Evolutionary conservation across 2,888 invertebrate genomes (phyloP).

Genomic region (Amblyjoppa fuscipennis): DNA sequence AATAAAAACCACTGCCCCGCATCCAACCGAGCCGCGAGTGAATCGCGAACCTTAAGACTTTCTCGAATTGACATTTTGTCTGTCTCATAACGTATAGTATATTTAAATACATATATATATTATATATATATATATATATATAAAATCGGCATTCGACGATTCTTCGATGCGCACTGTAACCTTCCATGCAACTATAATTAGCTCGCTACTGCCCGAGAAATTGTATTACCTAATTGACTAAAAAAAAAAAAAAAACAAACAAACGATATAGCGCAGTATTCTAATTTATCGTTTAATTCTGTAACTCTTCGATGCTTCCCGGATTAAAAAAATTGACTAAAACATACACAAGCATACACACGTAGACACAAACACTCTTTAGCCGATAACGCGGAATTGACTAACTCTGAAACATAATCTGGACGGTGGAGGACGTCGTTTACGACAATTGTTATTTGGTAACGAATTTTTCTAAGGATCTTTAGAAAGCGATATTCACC

Average conservation of each 20-base stretch:
- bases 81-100: conserved; percentile 32
- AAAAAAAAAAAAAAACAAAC: conserved; percentile 18
- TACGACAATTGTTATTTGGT: conserved; percentile 59
- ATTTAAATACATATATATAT: conserved; percentile 24
- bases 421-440: conserved; percentile 53
- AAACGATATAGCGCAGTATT: conserved; percentile 58
- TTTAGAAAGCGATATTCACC: background rate
- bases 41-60: conserved; percentile 23
- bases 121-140: background rate
- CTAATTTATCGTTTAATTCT: conserved; percentile 45
- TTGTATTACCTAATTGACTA: conserved; percentile 36
- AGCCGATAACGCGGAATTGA: conserved; percentile 14
- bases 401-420: conserved; percentile 46
- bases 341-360: background rate
- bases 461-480: conserved; percentile 50
- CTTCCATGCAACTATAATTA: conserved; percentile 25
- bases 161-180: conserved; percentile 31
- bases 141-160: conserved; percentile 40
- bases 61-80: conserved; percentile 42
- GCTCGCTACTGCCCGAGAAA: conserved; percentile 36
- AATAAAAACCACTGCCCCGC: conserved; percentile 26
- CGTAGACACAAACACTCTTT: background rate
- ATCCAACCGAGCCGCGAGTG: conserved; percentile 42
- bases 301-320: conserved; percentile 9
- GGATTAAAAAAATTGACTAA: conserved; percentile 6